Evolutionary conservation across 2,113 vertebrate genomes (phyloP), one percentile per base, ranked within the genome.

Genomic region (Phaethornis superciliosus): DNA sequence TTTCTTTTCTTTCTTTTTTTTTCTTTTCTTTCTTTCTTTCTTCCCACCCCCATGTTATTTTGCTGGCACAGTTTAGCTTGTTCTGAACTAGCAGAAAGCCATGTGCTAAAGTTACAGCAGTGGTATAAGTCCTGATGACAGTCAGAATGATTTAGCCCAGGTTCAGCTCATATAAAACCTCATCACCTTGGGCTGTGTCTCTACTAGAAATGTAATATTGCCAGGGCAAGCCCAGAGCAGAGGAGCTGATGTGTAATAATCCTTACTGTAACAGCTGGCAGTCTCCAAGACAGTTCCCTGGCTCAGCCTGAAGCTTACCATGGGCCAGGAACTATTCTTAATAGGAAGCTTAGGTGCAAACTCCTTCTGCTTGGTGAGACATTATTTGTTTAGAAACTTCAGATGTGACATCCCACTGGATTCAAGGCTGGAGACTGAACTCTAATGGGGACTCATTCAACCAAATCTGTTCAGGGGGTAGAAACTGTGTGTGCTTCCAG

Each of bases 381-480:
- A 12, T 70, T 87, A 56, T 64, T 35, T 6, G 1, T 51, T 51
- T 70, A 58, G 56, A 70, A 64, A 46, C 14, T 64, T 9, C 59
- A 52, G 17, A 12, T 37, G 44, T 12, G 14, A 44, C 55, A 49
- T 64, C 40, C 30, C 23, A 46, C 37, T 40, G n/a, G 21, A 54
- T 27, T 64, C 37, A 60, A 88, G n/a, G 10, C 5, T 71, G n/a
- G 58, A 49, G 42, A 47, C 10, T 54, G 12, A 32, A 54, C 33
- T 37, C 21, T 64, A 18, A 20, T 49, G 37, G 44, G 6, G 5
- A 27, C 56, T 52, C 42, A 47, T 32, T 30, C 21, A 75, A 46
- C 24, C 3, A 1, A 10, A 81, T 56, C 75, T 0, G 0, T 40
- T 81, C n/a, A 65, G 30, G 52, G 77, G 17, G 15, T 5, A 63